Conservation (phyloP, 2,888 invertebrate species). For the Parapristionchus giblindavisi region DNA sequence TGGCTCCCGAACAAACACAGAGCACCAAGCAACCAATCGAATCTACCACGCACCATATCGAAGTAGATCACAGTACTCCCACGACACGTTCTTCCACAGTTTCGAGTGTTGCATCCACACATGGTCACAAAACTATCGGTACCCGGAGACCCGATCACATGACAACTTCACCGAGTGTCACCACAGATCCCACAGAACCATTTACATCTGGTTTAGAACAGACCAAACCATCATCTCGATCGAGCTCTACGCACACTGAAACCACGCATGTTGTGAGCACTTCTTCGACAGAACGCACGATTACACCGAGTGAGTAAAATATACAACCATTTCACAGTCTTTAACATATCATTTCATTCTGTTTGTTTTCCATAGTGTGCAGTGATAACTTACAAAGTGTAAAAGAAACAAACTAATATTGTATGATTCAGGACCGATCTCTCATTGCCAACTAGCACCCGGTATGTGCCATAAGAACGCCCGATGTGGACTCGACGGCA, state of each 20-base stretch:
- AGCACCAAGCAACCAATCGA: conserved; percentile 35
- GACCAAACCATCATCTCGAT: not conserved
- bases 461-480: conserved; percentile 56
- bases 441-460: conserved; percentile 46
- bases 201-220: not conserved
- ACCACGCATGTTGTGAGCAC: not conserved
- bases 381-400: not conserved
- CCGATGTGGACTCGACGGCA: conserved; percentile 49
- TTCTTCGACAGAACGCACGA: not conserved
- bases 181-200: not conserved
- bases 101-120: too few relatives aligned
- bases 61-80: too few relatives aligned
- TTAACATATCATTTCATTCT: not conserved
- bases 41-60: too few relatives aligned
- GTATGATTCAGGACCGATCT: not conserved
- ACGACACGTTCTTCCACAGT: too few relatives aligned
- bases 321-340: not conserved
- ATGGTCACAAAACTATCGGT: too few relatives aligned
- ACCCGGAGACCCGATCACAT: too few relatives aligned
- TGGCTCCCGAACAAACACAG: conserved; percentile 42
- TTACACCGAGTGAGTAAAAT: not conserved
- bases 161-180: too few relatives aligned
- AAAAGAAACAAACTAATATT: not conserved
- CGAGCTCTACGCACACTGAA: not conserved
- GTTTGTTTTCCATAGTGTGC: not conserved